Evolutionary conservation across 2,888 invertebrate genomes (phyloP), one percentile per base, ranked within the genome.

Genomic region (Micropterix aruncella): DNA sequence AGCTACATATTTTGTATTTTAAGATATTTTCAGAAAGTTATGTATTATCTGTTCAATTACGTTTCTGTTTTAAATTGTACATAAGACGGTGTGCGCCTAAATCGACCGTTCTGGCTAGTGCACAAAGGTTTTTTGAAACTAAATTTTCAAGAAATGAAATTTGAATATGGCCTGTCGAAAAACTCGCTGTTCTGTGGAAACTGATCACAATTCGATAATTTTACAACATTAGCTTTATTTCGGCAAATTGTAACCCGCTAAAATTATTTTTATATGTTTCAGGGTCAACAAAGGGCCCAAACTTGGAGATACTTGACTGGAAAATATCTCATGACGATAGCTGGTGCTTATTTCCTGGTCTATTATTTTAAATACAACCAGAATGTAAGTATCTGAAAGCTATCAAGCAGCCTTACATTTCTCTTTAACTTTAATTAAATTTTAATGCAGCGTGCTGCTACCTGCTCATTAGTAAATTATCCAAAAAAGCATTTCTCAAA

Each of bases 321-420:
- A 7, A 84, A 83, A 66, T 50, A 70, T 7, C 57, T 73, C 1
- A 53, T 87, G 19, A 54, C 63, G 1, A 50, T 74, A 42, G 48
- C 69, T 36, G 65, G 64, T 9, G 52, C 75, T n/a, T 76, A 82
- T 50, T 59, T 60, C 17, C 53, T 57, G 1, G 76, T 76, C 46
- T 92, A 92, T 58, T 87, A 90, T 56, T 78, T 86, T 51, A 90
- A 90, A 66, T 91, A 91, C 60, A 81, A 83, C 60, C 65, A 65
- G 52, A 81, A 84, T 63, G 85, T 86, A 65, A 76, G 80, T 75
- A 47, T 43, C 42, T 27, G 37, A 17, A 5, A 27, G 27, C n/a
- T n/a, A n/a, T n/a, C n/a, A n/a, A n/a, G n/a, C n/a, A n/a, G n/a
- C n/a, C n/a, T n/a, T n/a, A n/a, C n/a, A n/a, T n/a, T n/a, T n/a